Conservation (phyloP, 2,888 invertebrate genomes). For the Mimas tiliae region DNA sequence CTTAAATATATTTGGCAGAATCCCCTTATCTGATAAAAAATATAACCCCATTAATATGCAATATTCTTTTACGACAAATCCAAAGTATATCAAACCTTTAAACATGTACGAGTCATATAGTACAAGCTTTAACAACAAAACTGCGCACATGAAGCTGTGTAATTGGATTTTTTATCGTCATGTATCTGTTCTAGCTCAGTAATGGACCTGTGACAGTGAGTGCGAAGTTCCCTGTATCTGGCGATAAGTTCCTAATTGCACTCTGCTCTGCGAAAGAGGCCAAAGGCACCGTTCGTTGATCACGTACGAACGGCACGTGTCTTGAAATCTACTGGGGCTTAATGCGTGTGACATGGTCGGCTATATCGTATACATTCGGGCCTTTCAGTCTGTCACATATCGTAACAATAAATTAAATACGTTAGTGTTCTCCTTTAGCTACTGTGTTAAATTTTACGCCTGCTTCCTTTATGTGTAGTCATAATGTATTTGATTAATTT, state of each 20-base stretch:
- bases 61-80: background rate
- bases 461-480: background rate
- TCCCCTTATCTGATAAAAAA: background rate
- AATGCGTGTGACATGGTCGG: slow-evolving; percentile 54
- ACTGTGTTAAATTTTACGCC: slow-evolving; percentile 1
- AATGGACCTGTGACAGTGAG: slow-evolving; percentile 38
- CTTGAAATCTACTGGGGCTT: slow-evolving; percentile 62
- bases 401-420: background rate
- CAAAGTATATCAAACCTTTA: background rate
- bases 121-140: background rate
- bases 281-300: slow-evolving; percentile 58
- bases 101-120: slow-evolving; percentile 5
- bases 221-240: slow-evolving; percentile 54
- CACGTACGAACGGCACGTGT: slow-evolving; percentile 68
- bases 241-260: slow-evolving; percentile 77
- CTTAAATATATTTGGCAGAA: background rate
- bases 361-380: slow-evolving; percentile 41
- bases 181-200: slow-evolving; percentile 4
- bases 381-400: slow-evolving; percentile 20
- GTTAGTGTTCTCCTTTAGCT: background rate
- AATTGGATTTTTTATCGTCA: slow-evolving; percentile 7
- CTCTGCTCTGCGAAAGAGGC: slow-evolving; percentile 69
- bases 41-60: background rate
- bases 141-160: background rate
- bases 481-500: background rate